Conservation (phyloP, 2,113 vertebrate species). For the Etheostoma cragini region DNA sequence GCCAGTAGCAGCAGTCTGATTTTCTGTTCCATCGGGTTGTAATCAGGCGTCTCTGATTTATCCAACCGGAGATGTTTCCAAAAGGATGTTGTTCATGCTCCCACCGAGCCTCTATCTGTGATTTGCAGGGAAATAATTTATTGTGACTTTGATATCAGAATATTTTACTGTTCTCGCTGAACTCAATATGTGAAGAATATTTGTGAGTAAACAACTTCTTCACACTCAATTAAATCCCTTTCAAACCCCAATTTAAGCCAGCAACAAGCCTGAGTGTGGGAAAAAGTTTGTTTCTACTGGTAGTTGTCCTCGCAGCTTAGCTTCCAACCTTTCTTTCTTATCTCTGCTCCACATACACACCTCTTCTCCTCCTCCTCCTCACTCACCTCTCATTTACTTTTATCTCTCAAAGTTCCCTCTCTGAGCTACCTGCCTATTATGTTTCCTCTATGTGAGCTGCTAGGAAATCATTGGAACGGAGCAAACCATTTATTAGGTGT, state of each 20-base stretch:
- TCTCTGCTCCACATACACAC: constrained; percentile 27
- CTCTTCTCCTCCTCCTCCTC: constrained; percentile 31
- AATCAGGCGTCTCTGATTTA: constrained; percentile 1
- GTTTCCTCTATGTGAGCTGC: constrained; percentile 43
- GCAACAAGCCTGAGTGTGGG: constrained; percentile 3
- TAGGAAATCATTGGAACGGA: constrained; percentile 64
- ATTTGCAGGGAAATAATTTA: constrained; percentile 1
- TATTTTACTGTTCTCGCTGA: constrained; percentile 4
- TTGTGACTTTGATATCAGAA: neutral
- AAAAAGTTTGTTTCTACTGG: constrained; percentile 25
- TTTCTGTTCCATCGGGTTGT: neutral
- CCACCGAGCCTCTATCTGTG: neutral
- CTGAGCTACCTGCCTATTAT: constrained; percentile 58
- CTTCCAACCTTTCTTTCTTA: constrained; percentile 18
- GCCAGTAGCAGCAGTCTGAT: neutral
- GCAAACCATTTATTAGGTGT: constrained; percentile 69
- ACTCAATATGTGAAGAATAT: constrained; percentile 6
- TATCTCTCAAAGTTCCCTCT: constrained; percentile 55
- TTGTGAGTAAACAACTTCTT: constrained; percentile 6
- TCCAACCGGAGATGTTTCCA: constrained; percentile 14
- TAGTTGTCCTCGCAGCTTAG: constrained; percentile 1
- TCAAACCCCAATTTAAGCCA: constrained; percentile 28
- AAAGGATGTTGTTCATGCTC: constrained; percentile 14
- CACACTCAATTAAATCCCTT: constrained; percentile 14
- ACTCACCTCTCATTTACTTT: constrained; percentile 56